Evolutionary conservation across 2,797 vertebrate species (phyloP), one percentile per base, ranked within the genome.

Genomic region (Danio albolineatus): DNA sequence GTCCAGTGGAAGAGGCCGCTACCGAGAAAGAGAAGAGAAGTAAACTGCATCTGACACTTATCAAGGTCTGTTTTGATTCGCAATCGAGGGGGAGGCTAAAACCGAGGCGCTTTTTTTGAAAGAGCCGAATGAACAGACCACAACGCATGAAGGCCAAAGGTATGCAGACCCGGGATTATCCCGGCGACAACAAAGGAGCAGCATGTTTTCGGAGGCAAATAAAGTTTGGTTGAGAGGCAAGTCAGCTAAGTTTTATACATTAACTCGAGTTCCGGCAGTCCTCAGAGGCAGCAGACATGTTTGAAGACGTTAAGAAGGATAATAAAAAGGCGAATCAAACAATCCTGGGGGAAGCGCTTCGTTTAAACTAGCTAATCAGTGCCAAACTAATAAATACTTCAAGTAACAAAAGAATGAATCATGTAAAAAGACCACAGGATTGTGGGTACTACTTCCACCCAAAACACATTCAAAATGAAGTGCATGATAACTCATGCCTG

Each of bases 381-480:
- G 91, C 92, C 89, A 84, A 92, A 94, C 90, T 92, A 92, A 94
- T 89, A 91, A 94, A 94, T 94, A 93, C 91, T 94, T 94, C 91
- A 95, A 95, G 95, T 94, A 95, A 86, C 74, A 72, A 81, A 80
- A 75, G 76, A 82, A 76, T 43, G 16, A 62, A 77, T 79, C 17
- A 17, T 54, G 54, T 78, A 78, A 84, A 79, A 83, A 73, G 21
- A 76, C 66, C 69, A 61, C 64, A 79, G 39, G 46, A 71, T 60
- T 80, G 78, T 46, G 69, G 77, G 61, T 72, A 89, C 79, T 80
- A 76, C 79, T 72, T 62, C 51, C 83, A 83, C 86, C 88, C 83
- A 74, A 89, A 74, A 86, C 54, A 78, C 83, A 85, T 78, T 74
- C 54, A 82, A 85, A 85, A 84, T 83, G 61, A 85, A 79, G 71